A percentile compares a stretch with the other conserved stretches of the same genome.
Conservation (phyloP, 2,888 invertebrate species). For the Dryocosmus kuriphilus region DNA sequence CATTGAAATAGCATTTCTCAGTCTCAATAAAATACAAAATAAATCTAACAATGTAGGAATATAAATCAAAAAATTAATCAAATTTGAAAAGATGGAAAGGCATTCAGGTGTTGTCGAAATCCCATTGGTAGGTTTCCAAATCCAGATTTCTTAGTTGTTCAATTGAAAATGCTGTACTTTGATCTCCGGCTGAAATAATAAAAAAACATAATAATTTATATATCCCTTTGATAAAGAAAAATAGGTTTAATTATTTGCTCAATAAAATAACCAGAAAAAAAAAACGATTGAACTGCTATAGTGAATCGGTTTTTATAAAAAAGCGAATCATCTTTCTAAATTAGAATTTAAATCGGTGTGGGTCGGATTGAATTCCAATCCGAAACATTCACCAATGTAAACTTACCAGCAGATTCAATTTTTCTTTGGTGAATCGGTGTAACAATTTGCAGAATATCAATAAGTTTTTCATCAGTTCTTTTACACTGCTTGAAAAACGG, state of each 20-base stretch:
- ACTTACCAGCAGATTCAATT: conserved; percentile 79
- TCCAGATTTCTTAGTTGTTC: conserved; percentile 82
- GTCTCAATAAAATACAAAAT: conserved; percentile 28
- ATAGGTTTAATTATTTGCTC: neutral
- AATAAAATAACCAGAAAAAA: neutral
- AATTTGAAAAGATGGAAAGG: conserved; percentile 2
- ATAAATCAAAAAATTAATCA: neutral
- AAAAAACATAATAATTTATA: neutral
- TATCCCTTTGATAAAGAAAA: neutral
- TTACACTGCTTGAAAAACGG: conserved; percentile 87
- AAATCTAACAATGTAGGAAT: conserved; percentile 17
- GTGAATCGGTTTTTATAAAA: too few relatives aligned
- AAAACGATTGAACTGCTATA: too few relatives aligned
- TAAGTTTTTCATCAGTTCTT: conserved; percentile 80
- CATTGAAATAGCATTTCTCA: conserved; percentile 21
- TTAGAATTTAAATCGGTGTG: too few relatives aligned
- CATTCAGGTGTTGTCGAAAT: conserved; percentile 79
- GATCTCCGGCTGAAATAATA: conserved; percentile 77
- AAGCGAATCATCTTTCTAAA: too few relatives aligned
- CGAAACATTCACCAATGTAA: neutral
- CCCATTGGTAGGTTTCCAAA: conserved; percentile 83
- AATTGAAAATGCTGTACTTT: conserved; percentile 81
- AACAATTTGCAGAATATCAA: conserved; percentile 84
- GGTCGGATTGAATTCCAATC: too few relatives aligned
- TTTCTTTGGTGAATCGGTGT: conserved; percentile 83